phyloP scores from a whole-genome alignment of 2,797 vertebrate species.

The Anableps anableps region DNA sequence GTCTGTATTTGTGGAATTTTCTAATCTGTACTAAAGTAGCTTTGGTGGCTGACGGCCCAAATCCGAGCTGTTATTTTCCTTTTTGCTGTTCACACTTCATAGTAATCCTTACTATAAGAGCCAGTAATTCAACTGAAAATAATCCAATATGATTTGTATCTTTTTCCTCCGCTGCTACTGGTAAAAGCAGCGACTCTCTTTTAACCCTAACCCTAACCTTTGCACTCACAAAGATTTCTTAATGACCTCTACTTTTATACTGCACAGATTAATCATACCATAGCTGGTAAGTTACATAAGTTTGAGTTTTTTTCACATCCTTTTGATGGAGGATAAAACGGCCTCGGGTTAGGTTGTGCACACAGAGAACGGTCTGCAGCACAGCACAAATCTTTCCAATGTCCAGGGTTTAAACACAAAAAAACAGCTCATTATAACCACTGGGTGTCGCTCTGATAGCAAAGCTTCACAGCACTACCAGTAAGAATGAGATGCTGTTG shows the following conservation, averaged over 20 bases:
- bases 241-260: slow-evolving; percentile 23
- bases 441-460: slow-evolving; percentile 67
- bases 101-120: slow-evolving; percentile 47
- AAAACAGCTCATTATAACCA: slow-evolving; percentile 58
- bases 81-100: slow-evolving; percentile 28
- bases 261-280: slow-evolving; percentile 6
- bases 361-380: neutral
- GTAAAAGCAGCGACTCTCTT: slow-evolving; percentile 11
- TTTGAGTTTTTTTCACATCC: slow-evolving; percentile 2
- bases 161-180: slow-evolving; percentile 8
- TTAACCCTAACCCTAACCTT: no score
- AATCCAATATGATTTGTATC: slow-evolving; percentile 10
- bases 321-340: neutral
- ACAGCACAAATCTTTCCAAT: slow-evolving; percentile 4
- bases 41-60: slow-evolving; percentile 37
- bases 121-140: slow-evolving; percentile 51
- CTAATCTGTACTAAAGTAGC: slow-evolving; percentile 37
- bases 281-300: slow-evolving; percentile 9
- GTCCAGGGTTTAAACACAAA: slow-evolving; percentile 5
- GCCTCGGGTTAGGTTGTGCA: neutral
- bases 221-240: neutral
- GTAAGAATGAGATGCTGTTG: slow-evolving; percentile 1
- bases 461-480: slow-evolving; percentile 2
- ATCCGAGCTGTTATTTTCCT: slow-evolving; percentile 9
- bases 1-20: slow-evolving; percentile 27